phyloP scores from a whole-genome alignment of 2,888 invertebrate genomes.

The Rosalia funebris region DNA sequence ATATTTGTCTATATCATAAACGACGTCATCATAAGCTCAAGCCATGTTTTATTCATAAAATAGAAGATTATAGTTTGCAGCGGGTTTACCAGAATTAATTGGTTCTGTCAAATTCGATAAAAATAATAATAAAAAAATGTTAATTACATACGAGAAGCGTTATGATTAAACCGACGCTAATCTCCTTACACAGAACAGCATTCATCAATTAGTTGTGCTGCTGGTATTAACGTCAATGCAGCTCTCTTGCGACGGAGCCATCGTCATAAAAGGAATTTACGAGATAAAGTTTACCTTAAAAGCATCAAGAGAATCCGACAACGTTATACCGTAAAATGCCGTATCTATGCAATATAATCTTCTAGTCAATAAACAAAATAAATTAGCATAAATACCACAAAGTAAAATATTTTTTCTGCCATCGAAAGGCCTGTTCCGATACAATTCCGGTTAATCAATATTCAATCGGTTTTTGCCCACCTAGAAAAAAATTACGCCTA shows the following conservation, averaged over 20 bases:
- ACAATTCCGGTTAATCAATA: not conserved
- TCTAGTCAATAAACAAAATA: too few species aligned
- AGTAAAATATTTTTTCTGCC: not conserved
- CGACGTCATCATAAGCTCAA: too few species aligned
- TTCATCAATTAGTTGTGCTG: constrained; percentile 3
- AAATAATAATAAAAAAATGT: not conserved
- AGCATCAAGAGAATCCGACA: too few species aligned
- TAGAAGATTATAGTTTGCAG: not conserved
- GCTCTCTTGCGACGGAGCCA: not conserved
- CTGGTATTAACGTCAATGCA: constrained; percentile 9
- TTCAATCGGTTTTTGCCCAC: not conserved
- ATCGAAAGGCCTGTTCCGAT: not conserved
- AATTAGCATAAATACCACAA: too few species aligned
- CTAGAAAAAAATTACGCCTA: not conserved
- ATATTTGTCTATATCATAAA: too few species aligned
- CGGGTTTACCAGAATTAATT: not conserved
- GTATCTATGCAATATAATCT: too few species aligned
- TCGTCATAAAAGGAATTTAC: not conserved
- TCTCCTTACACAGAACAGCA: constrained; percentile 2
- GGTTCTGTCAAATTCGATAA: constrained; percentile 9
- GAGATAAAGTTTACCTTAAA: too few species aligned
- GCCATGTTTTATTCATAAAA: not conserved
- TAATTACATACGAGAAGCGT: constrained; percentile 1
- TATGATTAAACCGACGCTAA: constrained; percentile 3
- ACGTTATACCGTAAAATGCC: too few species aligned